phyloP scores from a whole-genome alignment of 2,797 vertebrate genomes.

The Onychomys arenicola region DNA sequence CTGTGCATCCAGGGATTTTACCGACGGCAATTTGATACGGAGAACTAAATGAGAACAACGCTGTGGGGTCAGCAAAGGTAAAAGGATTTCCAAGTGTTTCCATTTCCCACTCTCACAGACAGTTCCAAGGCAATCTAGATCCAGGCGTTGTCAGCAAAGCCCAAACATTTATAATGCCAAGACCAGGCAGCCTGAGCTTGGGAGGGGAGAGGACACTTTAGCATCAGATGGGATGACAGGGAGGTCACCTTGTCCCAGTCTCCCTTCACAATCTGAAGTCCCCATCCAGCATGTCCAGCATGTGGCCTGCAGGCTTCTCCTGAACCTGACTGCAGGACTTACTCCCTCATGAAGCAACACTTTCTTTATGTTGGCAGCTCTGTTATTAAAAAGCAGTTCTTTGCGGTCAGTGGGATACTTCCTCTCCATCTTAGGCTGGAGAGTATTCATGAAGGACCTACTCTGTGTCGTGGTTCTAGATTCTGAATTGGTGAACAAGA shows the following conservation, averaged over 20 bases:
- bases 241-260: conserved; percentile 15
- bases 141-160: background rate
- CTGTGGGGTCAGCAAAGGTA: conserved; percentile 50
- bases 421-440: background rate
- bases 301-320: background rate
- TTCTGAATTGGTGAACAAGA: background rate
- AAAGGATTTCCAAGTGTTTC: conserved; percentile 67
- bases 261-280: background rate
- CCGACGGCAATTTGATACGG: conserved; percentile 60
- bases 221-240: background rate
- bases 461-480: background rate
- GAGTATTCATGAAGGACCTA: background rate
- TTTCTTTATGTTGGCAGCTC: background rate
- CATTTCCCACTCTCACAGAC: background rate
- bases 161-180: conserved; percentile 19
- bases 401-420: background rate
- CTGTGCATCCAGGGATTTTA: conserved; percentile 23
- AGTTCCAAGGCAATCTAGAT: background rate
- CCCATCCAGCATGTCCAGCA: background rate
- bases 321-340: background rate
- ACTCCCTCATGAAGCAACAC: background rate
- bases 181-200: background rate
- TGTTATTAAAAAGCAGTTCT: background rate
- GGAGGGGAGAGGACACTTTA: background rate
- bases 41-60: conserved; percentile 46